Base-by-base conservation (phyloP, 2,888 invertebrate species). In the Phorcus lineatus region DNA sequence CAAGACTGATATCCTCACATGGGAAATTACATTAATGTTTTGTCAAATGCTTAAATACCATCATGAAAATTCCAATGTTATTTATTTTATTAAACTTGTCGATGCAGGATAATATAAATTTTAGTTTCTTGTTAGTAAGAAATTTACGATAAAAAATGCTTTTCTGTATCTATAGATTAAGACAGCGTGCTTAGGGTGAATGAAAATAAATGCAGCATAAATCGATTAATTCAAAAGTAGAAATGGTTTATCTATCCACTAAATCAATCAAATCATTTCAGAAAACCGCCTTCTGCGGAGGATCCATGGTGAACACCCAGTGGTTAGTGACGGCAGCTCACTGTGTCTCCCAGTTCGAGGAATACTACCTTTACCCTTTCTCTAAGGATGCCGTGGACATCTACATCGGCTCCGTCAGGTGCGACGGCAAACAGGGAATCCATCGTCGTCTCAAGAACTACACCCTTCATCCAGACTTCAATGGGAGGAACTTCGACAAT, bases 281-380 rank as follows among this genome's bases (percentile, higher is more conserved):
- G 86, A 77, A 77, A 53, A 80, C 78, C 7, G 82, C 87, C 0
- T 87, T 87, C 80, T 88, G 88, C 79, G 88, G 88, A 13, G 88
- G 86, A 2, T 85, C 88, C 4, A 79, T 88, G n/a, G 83, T 88
- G n/a, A 85, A 85, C 19, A 80, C 83, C 52, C 80, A 75, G 16
- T 87, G 80, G 70, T 82, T 88, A 16, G 75, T 88, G 70, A 88
- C 88, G 9, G 88, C 88, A 0, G 88, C 88, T 9, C 88, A 88
- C 75, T 88, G 88, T 76, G 80, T 88, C 3, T 66, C 52, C 17
- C 78, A 84, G 53, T 87, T 86, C 74, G 77, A 80, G 24, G 74
- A 75, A 16, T 81, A 47, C 7, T 82, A 83, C 74, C 70, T 78
- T n/a, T 81, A 82, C 76, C 84, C 80, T 2, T 85, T 86, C 62